These are phyloP conservation scores for Hoplostethus atlanticus DNA, from an alignment of 2,797 vertebrate species.

Conservation along the genomic window DNA sequence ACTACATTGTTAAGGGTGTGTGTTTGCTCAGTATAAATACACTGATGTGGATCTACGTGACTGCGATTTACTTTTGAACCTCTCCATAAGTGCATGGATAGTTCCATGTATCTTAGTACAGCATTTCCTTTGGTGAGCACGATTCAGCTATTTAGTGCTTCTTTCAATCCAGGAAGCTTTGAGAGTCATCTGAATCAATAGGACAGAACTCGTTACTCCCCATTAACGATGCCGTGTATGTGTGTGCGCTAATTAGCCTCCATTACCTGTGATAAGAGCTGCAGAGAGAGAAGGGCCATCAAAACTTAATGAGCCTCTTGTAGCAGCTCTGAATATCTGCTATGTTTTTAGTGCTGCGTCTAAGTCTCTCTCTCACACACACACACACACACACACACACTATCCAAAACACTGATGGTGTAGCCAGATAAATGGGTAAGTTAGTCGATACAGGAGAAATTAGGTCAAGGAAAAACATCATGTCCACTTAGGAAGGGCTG, in stretches of 20 bases:
- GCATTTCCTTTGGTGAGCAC: slow-evolving; percentile 33
- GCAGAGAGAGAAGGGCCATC: slow-evolving; percentile 79
- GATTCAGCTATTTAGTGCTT: slow-evolving; percentile 25
- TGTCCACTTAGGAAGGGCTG: slow-evolving; percentile 53
- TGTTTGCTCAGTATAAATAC: too few relatives aligned
- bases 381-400: slow-evolving; percentile 23
- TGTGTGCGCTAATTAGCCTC: slow-evolving; percentile 82
- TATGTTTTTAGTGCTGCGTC: slow-evolving; percentile 65
- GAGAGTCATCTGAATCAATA: slow-evolving; percentile 64
- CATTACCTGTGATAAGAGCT: slow-evolving; percentile 81
- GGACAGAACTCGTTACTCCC: slow-evolving; percentile 59
- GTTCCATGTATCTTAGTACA: slow-evolving; percentile 8
- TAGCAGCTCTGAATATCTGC: slow-evolving; percentile 71
- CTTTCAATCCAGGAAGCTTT: slow-evolving; percentile 47
- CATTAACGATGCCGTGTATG: slow-evolving; percentile 66
- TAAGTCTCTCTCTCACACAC: slow-evolving; percentile 7
- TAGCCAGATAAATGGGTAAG: slow-evolving; percentile 53
- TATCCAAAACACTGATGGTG: slow-evolving; percentile 1
- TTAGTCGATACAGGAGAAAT: slow-evolving; percentile 58
- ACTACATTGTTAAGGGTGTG: too few relatives aligned
- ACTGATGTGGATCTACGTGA: too few relatives aligned
- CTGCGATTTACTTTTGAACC: too few relatives aligned
- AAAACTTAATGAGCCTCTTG: slow-evolving; percentile 83
- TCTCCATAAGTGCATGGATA: not conserved
- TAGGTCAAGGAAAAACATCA: slow-evolving; percentile 61